phyloP scores from a whole-genome alignment of 2,888 invertebrate genomes.

The Trichogramma dendrolimi region DNA sequence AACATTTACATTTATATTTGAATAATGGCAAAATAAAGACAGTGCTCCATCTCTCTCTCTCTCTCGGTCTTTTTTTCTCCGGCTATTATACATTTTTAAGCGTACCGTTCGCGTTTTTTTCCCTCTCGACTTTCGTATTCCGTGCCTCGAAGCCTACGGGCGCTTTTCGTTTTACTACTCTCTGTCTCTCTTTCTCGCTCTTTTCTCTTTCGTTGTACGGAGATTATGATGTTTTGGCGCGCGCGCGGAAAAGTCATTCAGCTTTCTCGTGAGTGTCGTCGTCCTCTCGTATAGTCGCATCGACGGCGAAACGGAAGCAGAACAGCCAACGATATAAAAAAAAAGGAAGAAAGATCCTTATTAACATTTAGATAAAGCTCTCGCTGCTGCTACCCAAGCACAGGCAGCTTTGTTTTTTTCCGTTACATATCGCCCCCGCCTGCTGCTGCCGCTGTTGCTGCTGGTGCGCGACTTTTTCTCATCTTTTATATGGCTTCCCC shows the following conservation, averaged over 20 bases:
- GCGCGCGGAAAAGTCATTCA: too few relatives aligned
- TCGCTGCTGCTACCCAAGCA: constrained; percentile 28
- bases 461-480: not conserved
- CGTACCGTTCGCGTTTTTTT: constrained; percentile 42
- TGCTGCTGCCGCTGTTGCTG: too few relatives aligned
- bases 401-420: constrained; percentile 12
- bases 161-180: not conserved
- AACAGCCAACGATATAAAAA: constrained; percentile 15
- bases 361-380: constrained; percentile 51
- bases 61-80: constrained; percentile 30
- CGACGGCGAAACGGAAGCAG: not conserved
- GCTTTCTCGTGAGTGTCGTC: too few relatives aligned
- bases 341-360: constrained; percentile 32
- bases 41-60: constrained; percentile 19
- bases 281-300: too few relatives aligned
- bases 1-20: constrained; percentile 54
- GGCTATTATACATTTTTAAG: constrained; percentile 46
- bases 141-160: not conserved
- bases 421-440: constrained; percentile 13
- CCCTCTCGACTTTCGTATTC: constrained; percentile 19
- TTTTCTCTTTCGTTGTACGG: not conserved
- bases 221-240: too few relatives aligned
- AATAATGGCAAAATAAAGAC: constrained; percentile 53
- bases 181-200: constrained; percentile 1
- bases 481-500: constrained; percentile 1